A percentile compares a stretch with the other conserved stretches of the same genome.
These are phyloP conservation scores for Ginglymostoma cirratum DNA, from an alignment of 2,113 vertebrate species.

Conservation along the genomic window DNA sequence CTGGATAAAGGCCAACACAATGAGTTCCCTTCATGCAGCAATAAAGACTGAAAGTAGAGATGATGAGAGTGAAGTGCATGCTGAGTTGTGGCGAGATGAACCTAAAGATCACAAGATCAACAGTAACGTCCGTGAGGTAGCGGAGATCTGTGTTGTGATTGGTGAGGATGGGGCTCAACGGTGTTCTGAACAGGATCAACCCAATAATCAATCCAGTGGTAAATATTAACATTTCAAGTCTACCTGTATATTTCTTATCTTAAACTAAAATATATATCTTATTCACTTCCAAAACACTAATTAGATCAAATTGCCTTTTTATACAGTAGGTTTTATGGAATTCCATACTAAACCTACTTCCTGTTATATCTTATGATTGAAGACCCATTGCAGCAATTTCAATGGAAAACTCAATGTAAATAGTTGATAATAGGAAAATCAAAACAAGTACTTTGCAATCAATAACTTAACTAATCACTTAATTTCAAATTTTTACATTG, in stretches of 20 bases:
- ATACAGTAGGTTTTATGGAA: neutral
- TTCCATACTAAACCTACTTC: neutral
- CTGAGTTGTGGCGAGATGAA: slow-evolving; percentile 31
- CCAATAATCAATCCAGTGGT: slow-evolving; percentile 24
- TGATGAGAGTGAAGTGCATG: slow-evolving; percentile 33
- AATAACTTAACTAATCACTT: neutral
- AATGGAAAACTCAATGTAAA: neutral
- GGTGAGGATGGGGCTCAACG: slow-evolving; percentile 36
- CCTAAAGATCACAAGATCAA: slow-evolving; percentile 36
- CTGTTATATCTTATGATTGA: neutral
- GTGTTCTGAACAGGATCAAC: slow-evolving; percentile 4
- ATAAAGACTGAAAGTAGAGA: slow-evolving; percentile 35
- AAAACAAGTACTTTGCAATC: neutral
- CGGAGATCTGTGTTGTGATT: slow-evolving; percentile 37
- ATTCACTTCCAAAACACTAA: neutral
- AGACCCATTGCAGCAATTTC: neutral
- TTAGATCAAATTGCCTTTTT: neutral
- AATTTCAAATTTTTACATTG: neutral
- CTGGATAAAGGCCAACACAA: slow-evolving; percentile 24
- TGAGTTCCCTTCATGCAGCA: slow-evolving; percentile 29
- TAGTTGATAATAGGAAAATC: neutral
- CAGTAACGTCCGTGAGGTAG: slow-evolving; percentile 27
- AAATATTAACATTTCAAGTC: slow-evolving; percentile 22
- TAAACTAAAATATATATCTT: neutral
- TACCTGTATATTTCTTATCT: neutral